Conservation (phyloP, 2,113 vertebrate genomes). For the Calyptomena viridis region DNA sequence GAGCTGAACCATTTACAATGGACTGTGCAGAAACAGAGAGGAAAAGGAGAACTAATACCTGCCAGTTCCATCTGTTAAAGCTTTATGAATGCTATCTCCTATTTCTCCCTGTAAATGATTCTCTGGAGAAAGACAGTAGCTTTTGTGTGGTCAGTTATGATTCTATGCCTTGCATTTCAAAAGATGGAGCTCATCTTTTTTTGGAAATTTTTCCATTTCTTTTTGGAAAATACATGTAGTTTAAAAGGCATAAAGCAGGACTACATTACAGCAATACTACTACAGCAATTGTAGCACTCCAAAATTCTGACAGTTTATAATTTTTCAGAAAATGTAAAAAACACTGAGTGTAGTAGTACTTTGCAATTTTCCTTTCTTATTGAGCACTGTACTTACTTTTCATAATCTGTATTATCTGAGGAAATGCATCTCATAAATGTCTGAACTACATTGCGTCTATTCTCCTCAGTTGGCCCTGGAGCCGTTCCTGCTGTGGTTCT, state of each 20-base stretch:
- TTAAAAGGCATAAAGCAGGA: neutral
- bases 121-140: neutral
- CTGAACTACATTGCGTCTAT: neutral
- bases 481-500: neutral
- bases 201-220: neutral
- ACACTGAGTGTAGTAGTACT: neutral
- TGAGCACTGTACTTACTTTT: neutral
- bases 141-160: neutral
- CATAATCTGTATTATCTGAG: neutral
- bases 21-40: neutral
- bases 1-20: neutral
- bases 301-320: neutral
- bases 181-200: neutral
- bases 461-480: neutral
- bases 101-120: neutral
- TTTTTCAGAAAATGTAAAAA: neutral
- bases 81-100: neutral
- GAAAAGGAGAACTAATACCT: neutral
- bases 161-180: neutral
- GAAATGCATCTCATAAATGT: neutral
- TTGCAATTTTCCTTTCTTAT: neutral
- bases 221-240: neutral
- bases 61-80: neutral
- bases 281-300: neutral
- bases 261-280: neutral